These are phyloP conservation scores for Nomada fabriciana DNA, from an alignment of 2,888 invertebrate genomes.

Conservation along the genomic window DNA sequence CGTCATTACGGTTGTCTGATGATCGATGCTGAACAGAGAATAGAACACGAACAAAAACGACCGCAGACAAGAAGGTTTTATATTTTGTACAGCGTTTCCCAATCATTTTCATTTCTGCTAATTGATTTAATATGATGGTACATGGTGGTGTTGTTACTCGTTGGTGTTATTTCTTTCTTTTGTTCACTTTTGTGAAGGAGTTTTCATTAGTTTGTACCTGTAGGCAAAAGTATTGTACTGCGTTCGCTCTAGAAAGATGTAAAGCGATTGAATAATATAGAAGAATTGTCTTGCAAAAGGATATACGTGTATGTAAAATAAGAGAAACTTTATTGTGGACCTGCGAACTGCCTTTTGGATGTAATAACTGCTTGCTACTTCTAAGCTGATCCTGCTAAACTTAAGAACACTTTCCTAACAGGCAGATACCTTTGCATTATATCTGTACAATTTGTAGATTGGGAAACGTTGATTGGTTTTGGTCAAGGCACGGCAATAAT, in stretches of 20 bases:
- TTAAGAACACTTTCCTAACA: background rate
- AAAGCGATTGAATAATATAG: constrained; percentile 4
- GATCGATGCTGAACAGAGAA: constrained; percentile 42
- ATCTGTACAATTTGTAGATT: constrained; percentile 13
- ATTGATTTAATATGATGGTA: background rate
- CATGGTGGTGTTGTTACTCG: background rate
- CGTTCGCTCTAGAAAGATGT: background rate
- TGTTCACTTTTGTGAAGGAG: background rate
- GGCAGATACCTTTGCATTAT: background rate
- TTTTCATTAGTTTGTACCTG: background rate
- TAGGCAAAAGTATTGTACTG: background rate
- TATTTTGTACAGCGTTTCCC: constrained; percentile 49
- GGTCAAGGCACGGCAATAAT: constrained; percentile 41
- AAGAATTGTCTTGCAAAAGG: background rate
- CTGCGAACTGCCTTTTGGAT: constrained; percentile 26
- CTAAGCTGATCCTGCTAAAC: constrained; percentile 2
- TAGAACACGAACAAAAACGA: constrained; percentile 13
- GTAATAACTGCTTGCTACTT: constrained; percentile 4
- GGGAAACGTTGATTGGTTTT: constrained; percentile 47
- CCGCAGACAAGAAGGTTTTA: constrained; percentile 1
- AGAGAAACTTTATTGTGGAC: constrained; percentile 18
- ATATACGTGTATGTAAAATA: constrained; percentile 10
- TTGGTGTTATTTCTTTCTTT: background rate
- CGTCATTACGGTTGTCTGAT: constrained; percentile 34
- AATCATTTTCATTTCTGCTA: constrained; percentile 13